Evolutionary conservation across 2,113 vertebrate species (phyloP), one percentile per base, ranked within the genome.

Genomic region (Caloenas nicobarica): DNA sequence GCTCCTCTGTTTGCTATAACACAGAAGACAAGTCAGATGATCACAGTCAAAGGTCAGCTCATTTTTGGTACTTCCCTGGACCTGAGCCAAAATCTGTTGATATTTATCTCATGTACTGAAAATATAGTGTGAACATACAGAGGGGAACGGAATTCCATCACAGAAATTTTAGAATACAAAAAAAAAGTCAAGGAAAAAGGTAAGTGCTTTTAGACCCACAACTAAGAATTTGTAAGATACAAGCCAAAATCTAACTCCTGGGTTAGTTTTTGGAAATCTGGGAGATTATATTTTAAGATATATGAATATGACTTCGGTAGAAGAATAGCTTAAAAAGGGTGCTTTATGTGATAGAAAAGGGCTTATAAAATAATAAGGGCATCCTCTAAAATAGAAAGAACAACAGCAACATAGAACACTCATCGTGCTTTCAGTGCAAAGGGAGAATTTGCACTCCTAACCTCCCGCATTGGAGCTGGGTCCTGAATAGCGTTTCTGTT

Each of bases 401-500:
- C 44, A 77, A 1, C 91, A 81, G 26, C 66, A 33, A 54, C 62
- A 36, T 34, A 48, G 94, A 94, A 14, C 26, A 13, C 53, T 83
- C 64, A 3, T 83, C 25, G 0, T 51, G 69, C 29, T 94, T 84
- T 51, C 29, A 33, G 68, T 17, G 64, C 0, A 0, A 86, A 61
- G 82, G 40, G 57, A 36, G 64, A 71, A 56, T 74, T 81, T 92
- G 72, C 83, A 29, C 80, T 94, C 46, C 69, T 61, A 71, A 56
- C 77, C 87, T 93, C 95, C 91, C 93, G 91, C 91, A 1, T 1
- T 36, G 85, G 89, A 58, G 64, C 65, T 86, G 68, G 33, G 62
- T n/a, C 80, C 34, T 94, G 84, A 96, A 88, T 38, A 16, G 15
- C 0, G 4, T 79, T 86, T 85, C 93, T 96, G 96, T 95, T 87